Evolutionary conservation across 2,888 invertebrate genomes (phyloP).

Genomic region (Spatulosminthurus flaviceps): DNA sequence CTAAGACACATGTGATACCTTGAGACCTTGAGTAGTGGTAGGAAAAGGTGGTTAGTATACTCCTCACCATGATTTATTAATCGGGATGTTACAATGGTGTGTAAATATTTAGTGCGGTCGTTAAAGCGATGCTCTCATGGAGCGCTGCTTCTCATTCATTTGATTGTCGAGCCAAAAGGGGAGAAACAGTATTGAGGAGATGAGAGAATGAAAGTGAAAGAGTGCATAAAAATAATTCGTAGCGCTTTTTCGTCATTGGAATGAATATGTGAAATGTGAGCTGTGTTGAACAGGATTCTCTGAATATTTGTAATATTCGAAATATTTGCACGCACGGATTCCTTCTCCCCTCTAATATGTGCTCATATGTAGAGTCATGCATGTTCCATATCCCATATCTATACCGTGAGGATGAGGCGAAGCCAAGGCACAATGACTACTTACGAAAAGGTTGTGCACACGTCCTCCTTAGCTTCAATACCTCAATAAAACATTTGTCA

Average conservation of each 20-base stretch:
- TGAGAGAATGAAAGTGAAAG: background rate
- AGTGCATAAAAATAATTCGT: conserved; percentile 22
- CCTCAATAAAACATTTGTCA: conserved; percentile 41
- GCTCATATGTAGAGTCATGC: background rate
- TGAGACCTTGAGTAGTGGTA: no score
- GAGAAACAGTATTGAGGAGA: background rate
- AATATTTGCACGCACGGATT: conserved; percentile 42
- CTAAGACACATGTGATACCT: no score
- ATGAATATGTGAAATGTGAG: conserved; percentile 14
- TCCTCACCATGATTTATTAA: no score
- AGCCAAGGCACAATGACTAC: background rate
- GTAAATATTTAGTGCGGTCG: no score
- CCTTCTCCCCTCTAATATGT: background rate
- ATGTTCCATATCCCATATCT: no score
- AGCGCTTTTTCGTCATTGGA: conserved; percentile 13
- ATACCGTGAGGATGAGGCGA: background rate
- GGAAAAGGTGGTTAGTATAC: no score
- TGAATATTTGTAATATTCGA: conserved; percentile 37
- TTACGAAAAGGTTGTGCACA: background rate
- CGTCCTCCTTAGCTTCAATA: background rate
- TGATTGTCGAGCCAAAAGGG: background rate
- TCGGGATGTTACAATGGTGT: no score
- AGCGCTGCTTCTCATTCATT: no score
- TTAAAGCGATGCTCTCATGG: no score
- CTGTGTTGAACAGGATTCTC: conserved; percentile 6